Evolutionary conservation across 2,797 vertebrate species (phyloP).

Genomic region (Sorex maritimensis): DNA sequence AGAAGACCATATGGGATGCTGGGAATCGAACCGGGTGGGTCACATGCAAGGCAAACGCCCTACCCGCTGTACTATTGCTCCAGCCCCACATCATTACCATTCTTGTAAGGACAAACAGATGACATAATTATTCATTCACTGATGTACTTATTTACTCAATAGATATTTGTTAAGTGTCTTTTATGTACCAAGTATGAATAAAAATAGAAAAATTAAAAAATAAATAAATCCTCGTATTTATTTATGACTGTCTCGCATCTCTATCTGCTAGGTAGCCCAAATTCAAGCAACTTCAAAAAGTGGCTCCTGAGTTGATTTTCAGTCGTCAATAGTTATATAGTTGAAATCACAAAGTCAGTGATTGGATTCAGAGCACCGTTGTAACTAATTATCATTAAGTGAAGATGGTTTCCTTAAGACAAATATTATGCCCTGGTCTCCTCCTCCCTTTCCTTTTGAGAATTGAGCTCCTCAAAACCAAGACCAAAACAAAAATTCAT

Average conservation of each 20-base stretch:
- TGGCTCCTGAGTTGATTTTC: conserved; percentile 3
- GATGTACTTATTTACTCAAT: conserved; percentile 49
- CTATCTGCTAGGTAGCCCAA: background rate
- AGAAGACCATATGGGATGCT: too few relatives aligned
- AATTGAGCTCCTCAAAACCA: conserved; percentile 8
- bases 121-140: conserved; percentile 58
- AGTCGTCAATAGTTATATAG: background rate
- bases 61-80: too few relatives aligned
- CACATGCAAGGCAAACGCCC: too few relatives aligned
- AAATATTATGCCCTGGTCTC: background rate
- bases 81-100: conserved; percentile 19
- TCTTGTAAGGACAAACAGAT: conserved; percentile 54
- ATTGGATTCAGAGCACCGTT: background rate
- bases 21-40: too few relatives aligned
- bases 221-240: conserved; percentile 61
- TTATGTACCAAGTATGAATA: conserved; percentile 50
- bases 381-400: background rate
- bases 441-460: background rate
- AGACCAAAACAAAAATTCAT: background rate
- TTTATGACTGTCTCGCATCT: conserved; percentile 17
- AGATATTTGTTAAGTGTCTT: conserved; percentile 56
- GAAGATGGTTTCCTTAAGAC: conserved; percentile 23
- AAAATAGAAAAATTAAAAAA: conserved; percentile 52
- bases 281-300: conserved; percentile 25
- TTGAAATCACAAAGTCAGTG: background rate